These are phyloP conservation scores for Hemithea aestivaria DNA, from an alignment of 2,888 invertebrate genomes.

Conservation along the genomic window DNA sequence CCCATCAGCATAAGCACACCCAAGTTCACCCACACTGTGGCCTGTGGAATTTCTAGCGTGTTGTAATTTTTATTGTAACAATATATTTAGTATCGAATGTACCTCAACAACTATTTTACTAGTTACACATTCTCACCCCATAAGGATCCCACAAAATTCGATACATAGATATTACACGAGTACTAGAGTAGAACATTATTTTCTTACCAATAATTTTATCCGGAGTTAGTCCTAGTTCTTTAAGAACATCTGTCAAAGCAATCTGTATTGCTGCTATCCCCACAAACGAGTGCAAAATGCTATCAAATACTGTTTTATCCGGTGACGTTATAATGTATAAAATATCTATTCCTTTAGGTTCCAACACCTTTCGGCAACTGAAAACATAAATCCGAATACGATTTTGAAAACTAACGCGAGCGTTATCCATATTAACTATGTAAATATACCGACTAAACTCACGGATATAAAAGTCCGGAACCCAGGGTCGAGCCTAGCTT, in stretches of 20 bases:
- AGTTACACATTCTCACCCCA: too few relatives aligned
- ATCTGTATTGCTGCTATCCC: constrained; percentile 84
- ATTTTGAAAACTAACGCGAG: too few relatives aligned
- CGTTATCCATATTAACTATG: too few relatives aligned
- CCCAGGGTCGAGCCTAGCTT: too few relatives aligned
- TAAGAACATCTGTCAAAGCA: constrained; percentile 42
- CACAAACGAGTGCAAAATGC: constrained; percentile 84
- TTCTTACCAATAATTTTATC: constrained; percentile 64
- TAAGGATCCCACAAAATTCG: too few relatives aligned
- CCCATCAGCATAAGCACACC: constrained; percentile 94
- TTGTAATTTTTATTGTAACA: too few relatives aligned
- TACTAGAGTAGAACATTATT: not conserved
- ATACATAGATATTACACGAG: too few relatives aligned
- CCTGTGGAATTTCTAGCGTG: constrained; percentile 41
- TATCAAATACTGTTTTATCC: constrained; percentile 48
- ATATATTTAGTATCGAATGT: too few relatives aligned
- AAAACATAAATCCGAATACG: constrained; percentile 1
- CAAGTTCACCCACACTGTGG: constrained; percentile 87
- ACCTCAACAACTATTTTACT: too few relatives aligned
- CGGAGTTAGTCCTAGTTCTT: constrained; percentile 19
- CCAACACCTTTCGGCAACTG: constrained; percentile 16
- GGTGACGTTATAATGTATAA: constrained; percentile 17
- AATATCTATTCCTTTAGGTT: constrained; percentile 19
- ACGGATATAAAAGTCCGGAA: too few relatives aligned
- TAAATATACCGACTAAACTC: too few relatives aligned